These are phyloP conservation scores for Harpalus rubripes DNA, from an alignment of 2,888 invertebrate species.

Conservation along the genomic window DNA sequence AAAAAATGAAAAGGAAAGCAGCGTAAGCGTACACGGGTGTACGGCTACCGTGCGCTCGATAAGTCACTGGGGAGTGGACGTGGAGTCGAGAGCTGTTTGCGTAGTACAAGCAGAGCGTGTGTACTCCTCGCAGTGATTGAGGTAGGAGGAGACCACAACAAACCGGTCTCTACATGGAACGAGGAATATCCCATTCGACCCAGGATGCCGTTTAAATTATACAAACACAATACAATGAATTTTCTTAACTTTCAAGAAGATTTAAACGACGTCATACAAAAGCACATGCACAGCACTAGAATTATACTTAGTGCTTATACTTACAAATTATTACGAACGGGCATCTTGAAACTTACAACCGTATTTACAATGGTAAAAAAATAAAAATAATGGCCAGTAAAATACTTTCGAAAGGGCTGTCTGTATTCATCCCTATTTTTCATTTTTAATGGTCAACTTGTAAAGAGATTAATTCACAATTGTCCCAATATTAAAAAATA, in stretches of 20 bases:
- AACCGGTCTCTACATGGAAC: slow-evolving; percentile 24
- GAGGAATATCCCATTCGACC: neutral
- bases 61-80: slow-evolving; percentile 44
- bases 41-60: slow-evolving; percentile 59
- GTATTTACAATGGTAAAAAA: no score
- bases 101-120: slow-evolving; percentile 9
- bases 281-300: neutral
- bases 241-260: neutral
- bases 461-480: no score
- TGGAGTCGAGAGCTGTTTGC: neutral
- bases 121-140: slow-evolving; percentile 29
- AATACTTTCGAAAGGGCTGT: no score
- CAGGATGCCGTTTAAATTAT: slow-evolving; percentile 8
- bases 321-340: no score
- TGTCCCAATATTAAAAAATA: no score
- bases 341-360: no score
- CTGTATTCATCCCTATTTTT: no score
- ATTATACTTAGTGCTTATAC: no score
- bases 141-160: slow-evolving; percentile 33
- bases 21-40: slow-evolving; percentile 46
- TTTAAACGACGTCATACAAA: neutral
- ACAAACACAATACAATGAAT: neutral
- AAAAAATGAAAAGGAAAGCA: slow-evolving; percentile 47
- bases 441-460: no score
- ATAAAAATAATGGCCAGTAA: no score